Evolutionary conservation across 2,888 invertebrate genomes (phyloP), one percentile per base, ranked within the genome.

Genomic region (Mesopsocus fuscifrons): DNA sequence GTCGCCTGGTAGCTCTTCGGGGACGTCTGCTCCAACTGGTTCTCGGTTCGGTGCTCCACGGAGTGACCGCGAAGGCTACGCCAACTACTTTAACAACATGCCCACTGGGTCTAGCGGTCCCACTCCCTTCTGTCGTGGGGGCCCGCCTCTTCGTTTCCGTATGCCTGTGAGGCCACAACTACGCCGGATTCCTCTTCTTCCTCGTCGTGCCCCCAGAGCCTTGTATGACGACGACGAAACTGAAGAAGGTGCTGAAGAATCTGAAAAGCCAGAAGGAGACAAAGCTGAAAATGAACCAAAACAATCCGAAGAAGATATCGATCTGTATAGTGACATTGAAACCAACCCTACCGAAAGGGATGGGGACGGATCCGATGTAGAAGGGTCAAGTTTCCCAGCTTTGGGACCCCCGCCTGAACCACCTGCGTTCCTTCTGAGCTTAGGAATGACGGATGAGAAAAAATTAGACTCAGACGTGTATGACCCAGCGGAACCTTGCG

Each of bases 251-350:
- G 43, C n/a, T 26, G 22, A 11, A 33, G 32, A 13, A 41, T 34
- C 34, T 30, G 41, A 42, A 40, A 38, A 38, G 18, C 44, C 20
- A 21, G 38, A 9, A 20, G 41, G 3, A 41, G 42, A 2, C 38
- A 34, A 22, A 40, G 47, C 23, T 41, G 43, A 3, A 38, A 42
- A 33, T 33, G 42, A 49, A 2, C 43, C 33, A n/a, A 49, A 50
- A 9, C 48, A 50, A 22, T 49, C 51, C 9, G 35, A 43, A 8
- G 45, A 46, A 9, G 43, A 46, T 21, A 21, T 40, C 8, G 72
- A 74, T 50, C 67, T 73, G 49, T 75, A 74, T 52, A 69, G 71
- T 48, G 73, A 74, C 49, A 71, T 73, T 34, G 72, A 72, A 53
- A 63, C 64, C 2, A 60, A 49, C 38, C 51, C 46, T 47, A 54